Base-by-base conservation (phyloP, 1,140 invertebrate genomes). In the Meloidogyne hapla region DNA sequence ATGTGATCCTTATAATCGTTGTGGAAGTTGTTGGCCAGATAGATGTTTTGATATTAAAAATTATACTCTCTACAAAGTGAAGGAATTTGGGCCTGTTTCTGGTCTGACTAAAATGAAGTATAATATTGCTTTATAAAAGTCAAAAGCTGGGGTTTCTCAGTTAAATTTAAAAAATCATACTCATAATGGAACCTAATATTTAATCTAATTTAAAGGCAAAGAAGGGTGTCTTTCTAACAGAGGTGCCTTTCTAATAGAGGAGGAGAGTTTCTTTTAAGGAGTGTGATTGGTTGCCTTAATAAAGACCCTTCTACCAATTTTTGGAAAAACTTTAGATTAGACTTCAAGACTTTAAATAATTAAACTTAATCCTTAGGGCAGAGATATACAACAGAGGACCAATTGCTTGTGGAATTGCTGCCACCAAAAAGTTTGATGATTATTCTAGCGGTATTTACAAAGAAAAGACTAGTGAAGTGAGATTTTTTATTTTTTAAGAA, bases 331-430 rank as follows among this genome's bases (percentile, higher is more conserved):
- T 38, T 38, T 38, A 38, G 33, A 9, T 9, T 38, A 38, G 9
- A 38, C 2, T 38, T 38, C 3, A 9, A 38, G 33, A 9, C 2
- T 38, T 38, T 42, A 33, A 8, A 33, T 33, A 33, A 33, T 33
- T 33, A 33, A 33, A 33, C 9, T 33, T 6, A 33, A 33, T 33
- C n/a, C 64, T 63, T 13, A 73, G 71, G 88, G 88, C 88, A n/a
- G 89, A 90, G 77, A 89, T 90, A 66, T 89, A 87, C 70, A 85
- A 88, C 66, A 87, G 88, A 77, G 89, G 89, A 64, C 89, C 89
- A 62, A 89, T 90, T 80, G 88, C 88, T 84, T 87, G 87, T 69
- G 88, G 88, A 38, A 88, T 90, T 23, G 87, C 87, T 77, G 89
- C 88, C 5, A 90, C 89, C 13, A 83, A 87, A 13, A 81, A 83